Percentiles rank a stretch among this genome's conserved stretches.
phyloP scores from a whole-genome alignment of 2,888 invertebrate species.

The Microctonus brassicae region DNA sequence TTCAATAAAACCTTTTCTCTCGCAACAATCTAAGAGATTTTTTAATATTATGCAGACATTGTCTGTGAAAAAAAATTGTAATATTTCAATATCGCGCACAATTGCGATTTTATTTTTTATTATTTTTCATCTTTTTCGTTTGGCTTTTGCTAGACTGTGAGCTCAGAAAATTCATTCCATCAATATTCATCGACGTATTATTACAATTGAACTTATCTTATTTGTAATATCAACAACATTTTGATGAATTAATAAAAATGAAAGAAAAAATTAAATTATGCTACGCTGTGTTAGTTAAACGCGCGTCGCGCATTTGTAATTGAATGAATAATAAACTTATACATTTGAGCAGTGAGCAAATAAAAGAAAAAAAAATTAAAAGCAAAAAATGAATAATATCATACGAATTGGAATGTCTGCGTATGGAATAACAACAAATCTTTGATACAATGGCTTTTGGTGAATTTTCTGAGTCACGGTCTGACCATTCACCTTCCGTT shows the following conservation, averaged over 20 bases:
- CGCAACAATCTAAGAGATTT: constrained; percentile 57
- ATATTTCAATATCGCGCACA: neutral
- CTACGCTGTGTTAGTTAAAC: constrained; percentile 38
- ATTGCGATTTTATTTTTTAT: constrained; percentile 3
- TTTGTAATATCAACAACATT: constrained; percentile 32
- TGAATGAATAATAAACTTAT: constrained; percentile 8
- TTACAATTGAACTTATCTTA: constrained; percentile 25
- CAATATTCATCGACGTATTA: constrained; percentile 24
- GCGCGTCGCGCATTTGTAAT: constrained; percentile 12
- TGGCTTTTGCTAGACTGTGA: constrained; percentile 42
- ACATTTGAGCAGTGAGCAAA: neutral
- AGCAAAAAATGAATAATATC: constrained; percentile 20
- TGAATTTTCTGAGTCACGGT: constrained; percentile 53
- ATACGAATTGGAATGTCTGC: constrained; percentile 63
- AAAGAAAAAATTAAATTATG: constrained; percentile 34
- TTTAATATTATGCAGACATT: constrained; percentile 48
- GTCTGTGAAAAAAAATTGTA: neutral
- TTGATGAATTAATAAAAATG: constrained; percentile 17
- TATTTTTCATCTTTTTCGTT: constrained; percentile 22
- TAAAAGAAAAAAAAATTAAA: constrained; percentile 27
- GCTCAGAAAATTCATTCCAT: constrained; percentile 42
- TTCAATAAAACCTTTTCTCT: constrained; percentile 51
- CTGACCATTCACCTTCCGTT: constrained; percentile 47
- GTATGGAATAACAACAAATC: constrained; percentile 58
- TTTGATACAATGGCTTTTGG: constrained; percentile 29